Evolutionary conservation across 2,888 invertebrate genomes (phyloP), one percentile per base, ranked within the genome.

Genomic region (Heliconius hortense): DNA sequence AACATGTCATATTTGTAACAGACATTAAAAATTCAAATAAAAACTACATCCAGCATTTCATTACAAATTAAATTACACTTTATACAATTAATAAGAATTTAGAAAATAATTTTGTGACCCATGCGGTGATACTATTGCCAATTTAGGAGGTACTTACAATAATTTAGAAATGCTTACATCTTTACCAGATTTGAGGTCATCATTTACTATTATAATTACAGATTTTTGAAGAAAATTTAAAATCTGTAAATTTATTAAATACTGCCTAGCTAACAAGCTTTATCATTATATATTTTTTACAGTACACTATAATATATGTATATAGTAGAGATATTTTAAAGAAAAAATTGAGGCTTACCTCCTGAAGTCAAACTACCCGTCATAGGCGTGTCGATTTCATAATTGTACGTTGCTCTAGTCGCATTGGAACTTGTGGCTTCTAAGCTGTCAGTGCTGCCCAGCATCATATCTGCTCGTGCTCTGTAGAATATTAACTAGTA

Each of bases 381-480:
- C 96, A 97, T 97, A 60, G 97, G 96, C 0, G 97, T 97, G 84
- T 97, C 97, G 0, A 96, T 96, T 88, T 97, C 97, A 81, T 96
- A 97, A 85, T 97, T 97, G 85, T 97, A 97, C 0, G 97, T 97
- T 18, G 97, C 97, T 82, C 97, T 96, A 2, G 97, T 97, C 0
- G 97, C 97, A 67, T 96, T 96, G 0, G 97, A 97, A 81, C 97
- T 97, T 13, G 97, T 96, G 4, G 96, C 96, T 83, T 97, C 97
- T 73, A 97, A 86, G 80, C 96, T 97, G 80, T 96, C 96, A 0
- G 96, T 96, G 83, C 96, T 96, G 67, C 96, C 96, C 11, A 92
- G 84, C 83, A 96, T 95, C 66, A 94, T 83, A 79, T 95, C 95
- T 59, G 94, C 94, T 21, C 94, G 90, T 4, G 93, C 94, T 78